These are phyloP conservation scores for Malaclemys terrapin DNA, from an alignment of 2,113 vertebrate species.

Conservation along the genomic window DNA sequence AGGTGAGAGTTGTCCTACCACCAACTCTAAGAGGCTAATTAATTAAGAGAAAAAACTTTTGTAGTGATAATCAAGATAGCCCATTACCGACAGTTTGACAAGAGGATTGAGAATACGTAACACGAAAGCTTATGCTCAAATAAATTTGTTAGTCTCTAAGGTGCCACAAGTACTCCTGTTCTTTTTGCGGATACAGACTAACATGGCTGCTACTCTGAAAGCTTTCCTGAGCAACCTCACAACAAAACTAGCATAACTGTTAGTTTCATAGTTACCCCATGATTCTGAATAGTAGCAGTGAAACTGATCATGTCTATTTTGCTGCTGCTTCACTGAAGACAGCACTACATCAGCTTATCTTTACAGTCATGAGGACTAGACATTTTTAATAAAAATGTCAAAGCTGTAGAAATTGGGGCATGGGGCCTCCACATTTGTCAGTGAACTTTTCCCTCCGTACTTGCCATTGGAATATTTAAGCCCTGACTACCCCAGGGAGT, in stretches of 20 bases:
- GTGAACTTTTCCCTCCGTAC: background rate
- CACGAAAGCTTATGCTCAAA: too few species aligned
- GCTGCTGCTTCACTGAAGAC: fast-evolving
- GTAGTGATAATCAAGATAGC: too few species aligned
- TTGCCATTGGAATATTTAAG: background rate
- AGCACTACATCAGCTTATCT: background rate
- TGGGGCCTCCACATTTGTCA: background rate
- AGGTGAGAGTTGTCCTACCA: too few species aligned
- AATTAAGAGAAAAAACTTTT: too few species aligned
- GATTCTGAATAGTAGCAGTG: background rate
- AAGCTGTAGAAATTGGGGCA: background rate
- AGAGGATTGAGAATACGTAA: too few species aligned
- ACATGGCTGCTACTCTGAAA: too few species aligned
- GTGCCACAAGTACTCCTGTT: too few species aligned
- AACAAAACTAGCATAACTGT: background rate
- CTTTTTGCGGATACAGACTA: too few species aligned
- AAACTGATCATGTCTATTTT: background rate
- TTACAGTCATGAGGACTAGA: background rate
- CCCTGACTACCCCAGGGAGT: background rate
- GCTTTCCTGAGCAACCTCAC: background rate
- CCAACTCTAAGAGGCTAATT: too few species aligned
- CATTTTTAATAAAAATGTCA: background rate
- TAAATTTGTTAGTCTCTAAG: too few species aligned
- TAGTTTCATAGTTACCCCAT: background rate
- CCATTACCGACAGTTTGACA: too few species aligned